These are phyloP conservation scores for Falco rusticolus DNA, from an alignment of 2,797 vertebrate species.

Conservation along the genomic window DNA sequence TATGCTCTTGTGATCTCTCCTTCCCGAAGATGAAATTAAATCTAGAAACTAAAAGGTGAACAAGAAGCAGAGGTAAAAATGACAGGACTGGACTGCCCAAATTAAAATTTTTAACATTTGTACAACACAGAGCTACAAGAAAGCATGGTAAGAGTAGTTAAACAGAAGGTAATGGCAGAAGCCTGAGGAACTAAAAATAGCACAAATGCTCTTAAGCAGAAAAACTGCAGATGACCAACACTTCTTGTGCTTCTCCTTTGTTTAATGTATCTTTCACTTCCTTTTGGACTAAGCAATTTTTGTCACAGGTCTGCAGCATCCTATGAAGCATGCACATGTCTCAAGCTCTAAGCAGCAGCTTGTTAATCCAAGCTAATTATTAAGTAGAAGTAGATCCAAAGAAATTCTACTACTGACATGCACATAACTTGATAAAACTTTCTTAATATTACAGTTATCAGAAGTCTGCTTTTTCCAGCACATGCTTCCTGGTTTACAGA, in stretches of 20 bases:
- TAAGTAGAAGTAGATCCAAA: not conserved
- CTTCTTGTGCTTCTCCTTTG: not conserved
- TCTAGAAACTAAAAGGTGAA: slow-evolving; percentile 88
- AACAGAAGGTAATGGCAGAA: not conserved
- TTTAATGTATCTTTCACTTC: not conserved
- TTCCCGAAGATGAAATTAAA: slow-evolving; percentile 96
- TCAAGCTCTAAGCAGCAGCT: not conserved
- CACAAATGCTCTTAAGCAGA: not conserved
- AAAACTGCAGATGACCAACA: not conserved
- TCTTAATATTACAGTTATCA: not conserved
- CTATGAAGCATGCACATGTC: not conserved
- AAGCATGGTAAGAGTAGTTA: not conserved
- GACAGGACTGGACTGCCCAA: not conserved
- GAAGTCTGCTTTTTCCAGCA: not conserved
- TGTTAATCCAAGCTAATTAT: not conserved
- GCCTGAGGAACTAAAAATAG: slow-evolving; percentile 1
- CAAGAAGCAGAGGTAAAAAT: not conserved
- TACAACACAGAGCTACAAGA: not conserved
- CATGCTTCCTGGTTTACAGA: not conserved
- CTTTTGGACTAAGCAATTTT: not conserved
- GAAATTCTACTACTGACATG: not conserved
- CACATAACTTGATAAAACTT: not conserved
- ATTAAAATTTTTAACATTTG: not conserved
- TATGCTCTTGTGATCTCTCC: slow-evolving; percentile 95
- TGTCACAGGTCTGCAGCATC: not conserved